A percentile compares a stretch with the other conserved stretches of the same genome.
Evolutionary conservation across 2,113 vertebrate species (phyloP).

Genomic region (Terrapene triunguis): DNA sequence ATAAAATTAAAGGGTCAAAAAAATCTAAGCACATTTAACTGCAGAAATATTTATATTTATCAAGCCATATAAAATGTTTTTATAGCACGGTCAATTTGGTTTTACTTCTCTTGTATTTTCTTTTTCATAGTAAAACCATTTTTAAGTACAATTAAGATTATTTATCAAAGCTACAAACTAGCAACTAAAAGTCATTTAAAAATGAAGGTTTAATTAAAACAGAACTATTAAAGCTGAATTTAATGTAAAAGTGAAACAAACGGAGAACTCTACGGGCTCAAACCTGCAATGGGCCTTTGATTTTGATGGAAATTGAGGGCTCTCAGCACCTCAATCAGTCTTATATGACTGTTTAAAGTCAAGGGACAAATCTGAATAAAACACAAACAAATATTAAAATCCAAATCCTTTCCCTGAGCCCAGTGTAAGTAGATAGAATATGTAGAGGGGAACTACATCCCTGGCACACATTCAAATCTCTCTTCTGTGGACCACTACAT

Average conservation of each 20-base stretch:
- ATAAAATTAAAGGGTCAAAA: constrained; percentile 2
- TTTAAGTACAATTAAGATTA: background rate
- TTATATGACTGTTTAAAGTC: rapidly evolving
- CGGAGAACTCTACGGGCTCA: background rate
- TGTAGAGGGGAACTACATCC: background rate
- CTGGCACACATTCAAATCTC: rapidly evolving
- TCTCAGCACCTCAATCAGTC: background rate
- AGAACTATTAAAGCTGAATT: background rate
- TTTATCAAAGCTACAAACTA: background rate
- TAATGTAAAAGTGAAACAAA: background rate
- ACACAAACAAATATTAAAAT: background rate
- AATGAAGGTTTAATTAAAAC: constrained; percentile 46
- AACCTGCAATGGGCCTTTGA: background rate
- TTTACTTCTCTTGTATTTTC: constrained; percentile 43
- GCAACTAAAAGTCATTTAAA: constrained; percentile 29
- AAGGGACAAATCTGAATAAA: background rate
- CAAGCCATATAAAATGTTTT: constrained; percentile 41
- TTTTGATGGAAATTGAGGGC: background rate
- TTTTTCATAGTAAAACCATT: constrained; percentile 16
- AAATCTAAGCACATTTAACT: background rate
- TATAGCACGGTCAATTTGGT: constrained; percentile 8
- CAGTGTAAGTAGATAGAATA: background rate
- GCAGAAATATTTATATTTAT: constrained; percentile 44
- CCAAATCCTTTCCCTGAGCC: background rate
- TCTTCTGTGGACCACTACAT: background rate